A percentile compares a stretch with the other conserved stretches of the same genome.
Conservation (phyloP, 2,113 vertebrate species). For the Cynocephalus volans region DNA sequence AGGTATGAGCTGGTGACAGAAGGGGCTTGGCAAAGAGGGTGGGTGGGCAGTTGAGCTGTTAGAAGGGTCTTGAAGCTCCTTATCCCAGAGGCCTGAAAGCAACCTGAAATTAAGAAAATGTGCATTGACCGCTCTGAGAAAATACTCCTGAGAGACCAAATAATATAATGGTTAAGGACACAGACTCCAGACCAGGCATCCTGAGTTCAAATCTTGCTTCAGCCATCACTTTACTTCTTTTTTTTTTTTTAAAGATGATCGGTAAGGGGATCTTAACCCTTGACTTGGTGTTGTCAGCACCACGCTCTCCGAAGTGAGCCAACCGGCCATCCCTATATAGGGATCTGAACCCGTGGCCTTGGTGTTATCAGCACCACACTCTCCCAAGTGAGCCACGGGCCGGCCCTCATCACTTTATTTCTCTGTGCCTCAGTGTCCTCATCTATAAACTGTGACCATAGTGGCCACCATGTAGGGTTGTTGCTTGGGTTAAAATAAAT, state of each 20-base stretch:
- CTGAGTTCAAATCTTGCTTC: not conserved
- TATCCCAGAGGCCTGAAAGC: not conserved
- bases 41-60: not conserved
- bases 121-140: not conserved
- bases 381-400: too few species aligned
- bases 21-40: not conserved
- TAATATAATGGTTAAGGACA: not conserved
- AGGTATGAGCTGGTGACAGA: conserved; percentile 67
- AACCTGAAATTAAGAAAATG: conserved; percentile 14
- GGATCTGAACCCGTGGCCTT: too few species aligned
- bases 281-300: too few species aligned
- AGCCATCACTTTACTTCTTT: not conserved
- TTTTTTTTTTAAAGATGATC: too few species aligned
- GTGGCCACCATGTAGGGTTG: not conserved
- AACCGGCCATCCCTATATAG: too few species aligned
- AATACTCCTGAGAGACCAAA: not conserved
- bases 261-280: too few species aligned
- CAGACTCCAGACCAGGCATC: not conserved
- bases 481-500: not conserved
- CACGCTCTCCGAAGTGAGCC: too few species aligned
- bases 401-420: not conserved
- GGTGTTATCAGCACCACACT: too few species aligned
- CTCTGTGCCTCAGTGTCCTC: not conserved
- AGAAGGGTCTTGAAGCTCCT: conserved; percentile 24
- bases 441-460: not conserved